Base-by-base conservation (phyloP, 2,113 vertebrate species). In the Rhombomys opimus region DNA sequence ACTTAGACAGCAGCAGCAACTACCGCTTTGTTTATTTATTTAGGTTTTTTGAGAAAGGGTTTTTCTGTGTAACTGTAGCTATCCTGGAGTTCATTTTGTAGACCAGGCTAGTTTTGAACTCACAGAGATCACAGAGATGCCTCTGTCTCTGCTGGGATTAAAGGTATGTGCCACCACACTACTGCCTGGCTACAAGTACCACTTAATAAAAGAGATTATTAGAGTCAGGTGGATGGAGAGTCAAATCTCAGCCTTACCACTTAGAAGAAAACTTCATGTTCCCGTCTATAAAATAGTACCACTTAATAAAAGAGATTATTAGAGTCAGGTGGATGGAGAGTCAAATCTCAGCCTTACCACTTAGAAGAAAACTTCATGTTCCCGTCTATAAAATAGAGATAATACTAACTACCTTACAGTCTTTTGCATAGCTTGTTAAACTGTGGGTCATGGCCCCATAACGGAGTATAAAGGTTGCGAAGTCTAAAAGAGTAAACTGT, bases 321-420 rank as follows among this genome's bases (percentile, higher is more conserved):
- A 13, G n/a, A 92, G 57, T 92, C n/a, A 92, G 54, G 57, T 7
- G 65, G n/a, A 93, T 7, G 41, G 75, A 73, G 20, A 87, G 57
- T 80, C 23, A 90, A 96, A 85, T 75, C 22, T 32, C 57, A 90
- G 18, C 15, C 70, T 38, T 85, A 50, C 50, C 57, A 91, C 35
- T 89, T 77, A 35, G 20, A 96, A 59, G 54, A 61, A 95, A 32
- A 86, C 54, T 89, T 93, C 32, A 77, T 59, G 46, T 94, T 50
- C 25, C 61, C 22, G 88, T 57, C 35, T 80, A 8, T 85, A 91
- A 95, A 94, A 87, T 57, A 87, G 94, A 95, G 92, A 82, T 38
- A 70, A 23, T 38, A 92, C 65, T 35, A 75, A 91, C 65, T 63
- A 77, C 41, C 1, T 54, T 38, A 32, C 14, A 54, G 67, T 32